These are phyloP conservation scores for Oreochromis mossambicus DNA, from an alignment of 2,797 vertebrate species.

Conservation along the genomic window DNA sequence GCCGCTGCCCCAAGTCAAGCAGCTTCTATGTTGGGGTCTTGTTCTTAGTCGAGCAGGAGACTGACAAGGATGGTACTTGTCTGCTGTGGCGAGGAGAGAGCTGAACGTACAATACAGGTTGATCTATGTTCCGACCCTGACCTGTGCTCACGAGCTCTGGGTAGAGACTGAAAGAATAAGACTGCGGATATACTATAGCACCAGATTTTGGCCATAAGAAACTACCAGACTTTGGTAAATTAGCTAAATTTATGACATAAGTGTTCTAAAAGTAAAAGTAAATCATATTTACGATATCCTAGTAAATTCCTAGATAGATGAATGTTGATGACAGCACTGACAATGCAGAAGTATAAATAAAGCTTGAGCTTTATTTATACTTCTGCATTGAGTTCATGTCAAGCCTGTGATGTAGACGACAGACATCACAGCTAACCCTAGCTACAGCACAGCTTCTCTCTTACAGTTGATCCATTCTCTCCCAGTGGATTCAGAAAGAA, in stretches of 20 bases:
- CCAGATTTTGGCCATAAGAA: neutral
- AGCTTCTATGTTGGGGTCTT: neutral
- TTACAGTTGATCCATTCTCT: neutral
- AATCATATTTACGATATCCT: neutral
- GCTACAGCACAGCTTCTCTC: neutral
- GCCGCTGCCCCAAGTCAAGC: neutral
- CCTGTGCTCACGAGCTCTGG: neutral
- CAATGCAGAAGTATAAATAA: too few species aligned
- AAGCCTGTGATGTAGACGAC: neutral
- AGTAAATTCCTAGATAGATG: neutral
- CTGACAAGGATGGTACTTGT: accelerated
- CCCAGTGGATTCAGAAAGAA: neutral
- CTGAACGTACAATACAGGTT: neutral
- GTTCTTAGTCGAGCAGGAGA: accelerated
- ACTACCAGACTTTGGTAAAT: neutral
- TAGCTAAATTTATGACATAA: neutral
- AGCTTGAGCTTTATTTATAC: neutral
- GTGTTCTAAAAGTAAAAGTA: neutral
- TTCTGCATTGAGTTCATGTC: accelerated
- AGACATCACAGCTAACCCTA: accelerated
- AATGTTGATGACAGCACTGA: neutral
- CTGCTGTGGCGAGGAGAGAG: neutral
- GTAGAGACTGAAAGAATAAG: neutral
- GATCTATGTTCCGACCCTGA: neutral
- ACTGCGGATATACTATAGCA: neutral